Evolutionary conservation across 2,113 vertebrate genomes (phyloP).

Genomic region (Ceuthmochares aereus): DNA sequence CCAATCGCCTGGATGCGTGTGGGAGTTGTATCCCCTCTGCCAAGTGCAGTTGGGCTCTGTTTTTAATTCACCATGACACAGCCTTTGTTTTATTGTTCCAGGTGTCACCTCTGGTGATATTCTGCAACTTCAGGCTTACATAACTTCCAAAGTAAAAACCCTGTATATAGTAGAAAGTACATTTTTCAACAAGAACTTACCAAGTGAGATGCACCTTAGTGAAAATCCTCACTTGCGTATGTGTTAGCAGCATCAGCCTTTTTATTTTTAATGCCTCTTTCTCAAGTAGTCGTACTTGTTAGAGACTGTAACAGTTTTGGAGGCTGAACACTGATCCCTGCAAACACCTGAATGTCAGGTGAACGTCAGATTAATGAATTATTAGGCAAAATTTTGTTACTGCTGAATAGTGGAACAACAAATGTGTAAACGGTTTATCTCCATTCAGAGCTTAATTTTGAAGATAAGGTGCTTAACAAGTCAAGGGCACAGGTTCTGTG

Average conservation of each 20-base stretch:
- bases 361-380: neutral
- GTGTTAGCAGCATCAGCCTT: neutral
- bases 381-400: neutral
- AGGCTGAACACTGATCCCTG: neutral
- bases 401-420: neutral
- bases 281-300: neutral
- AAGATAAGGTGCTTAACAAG: fast-evolving
- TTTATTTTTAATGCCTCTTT: neutral
- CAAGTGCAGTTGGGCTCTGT: neutral
- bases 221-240: neutral
- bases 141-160: neutral
- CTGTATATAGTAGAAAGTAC: fast-evolving
- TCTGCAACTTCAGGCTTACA: neutral
- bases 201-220: neutral
- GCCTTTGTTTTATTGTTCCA: neutral
- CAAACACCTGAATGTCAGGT: neutral
- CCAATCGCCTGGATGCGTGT: neutral
- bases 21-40: neutral
- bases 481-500: neutral
- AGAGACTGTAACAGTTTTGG: neutral
- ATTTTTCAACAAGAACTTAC: neutral
- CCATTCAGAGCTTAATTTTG: neutral
- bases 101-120: neutral
- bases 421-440: neutral
- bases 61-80: neutral